phyloP scores from a whole-genome alignment of 2,888 invertebrate genomes.

The Alviniconcha strummeri region DNA sequence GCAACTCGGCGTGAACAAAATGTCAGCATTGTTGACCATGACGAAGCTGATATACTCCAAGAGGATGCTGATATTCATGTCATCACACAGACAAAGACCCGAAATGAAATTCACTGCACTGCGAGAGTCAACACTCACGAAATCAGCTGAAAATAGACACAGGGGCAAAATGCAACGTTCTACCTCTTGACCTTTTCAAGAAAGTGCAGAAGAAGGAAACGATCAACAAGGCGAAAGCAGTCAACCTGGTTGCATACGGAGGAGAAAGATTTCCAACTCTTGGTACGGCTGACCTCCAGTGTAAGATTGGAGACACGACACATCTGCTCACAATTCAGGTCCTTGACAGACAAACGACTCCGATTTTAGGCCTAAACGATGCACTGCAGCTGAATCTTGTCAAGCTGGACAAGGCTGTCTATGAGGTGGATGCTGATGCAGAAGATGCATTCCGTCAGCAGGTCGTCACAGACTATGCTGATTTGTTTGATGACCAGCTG shows the following conservation, averaged over 20 bases:
- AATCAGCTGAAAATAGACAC: background rate
- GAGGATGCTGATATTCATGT: no score
- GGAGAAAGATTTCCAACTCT: background rate
- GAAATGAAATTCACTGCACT: background rate
- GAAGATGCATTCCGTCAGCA: background rate
- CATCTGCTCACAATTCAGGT: background rate
- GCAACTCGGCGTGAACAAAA: no score
- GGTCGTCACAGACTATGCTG: conserved; percentile 5
- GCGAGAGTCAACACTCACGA: background rate
- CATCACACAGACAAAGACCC: no score
- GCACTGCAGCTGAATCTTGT: conserved; percentile 18
- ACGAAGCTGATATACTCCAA: no score
- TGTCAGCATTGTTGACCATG: no score
- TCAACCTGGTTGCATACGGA: conserved; percentile 1
- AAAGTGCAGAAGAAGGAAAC: background rate
- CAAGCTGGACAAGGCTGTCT: conserved; percentile 22
- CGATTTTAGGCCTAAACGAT: background rate
- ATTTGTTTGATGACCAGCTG: conserved; percentile 31
- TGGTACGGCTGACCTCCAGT: conserved; percentile 3
- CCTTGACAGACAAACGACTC: background rate
- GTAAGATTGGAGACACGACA: background rate
- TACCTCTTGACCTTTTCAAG: background rate
- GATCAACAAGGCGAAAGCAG: conserved; percentile 1
- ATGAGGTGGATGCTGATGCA: background rate
- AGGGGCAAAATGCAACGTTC: background rate